Percentiles rank a stretch among this genome's conserved stretches.
phyloP scores from a whole-genome alignment of 30 jellyfish, hydroid and myxozoan species.

The Catostylus mosaicus region DNA sequence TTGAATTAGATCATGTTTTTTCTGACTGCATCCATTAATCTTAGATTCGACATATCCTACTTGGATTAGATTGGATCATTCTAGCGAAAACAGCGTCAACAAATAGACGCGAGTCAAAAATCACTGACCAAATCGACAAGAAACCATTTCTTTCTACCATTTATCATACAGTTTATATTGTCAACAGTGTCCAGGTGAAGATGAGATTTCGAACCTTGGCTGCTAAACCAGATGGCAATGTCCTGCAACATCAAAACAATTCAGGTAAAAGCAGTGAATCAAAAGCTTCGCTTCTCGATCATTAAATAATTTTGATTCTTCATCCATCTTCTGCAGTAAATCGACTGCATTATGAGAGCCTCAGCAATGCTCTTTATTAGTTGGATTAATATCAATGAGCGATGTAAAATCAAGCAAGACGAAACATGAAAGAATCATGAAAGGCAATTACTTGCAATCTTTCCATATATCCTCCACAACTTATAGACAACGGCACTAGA shows the following conservation, averaged over 20 bases:
- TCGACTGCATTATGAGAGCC: neutral
- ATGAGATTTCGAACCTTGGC: conserved; percentile 67
- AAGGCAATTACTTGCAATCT: conserved; percentile 59
- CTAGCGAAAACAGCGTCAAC: neutral
- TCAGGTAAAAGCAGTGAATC: neutral
- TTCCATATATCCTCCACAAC: conserved; percentile 40
- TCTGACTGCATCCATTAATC: neutral
- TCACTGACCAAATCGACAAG: conserved; percentile 57
- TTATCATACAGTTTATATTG: conserved; percentile 56
- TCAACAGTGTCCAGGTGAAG: conserved; percentile 72
- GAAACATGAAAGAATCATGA: neutral
- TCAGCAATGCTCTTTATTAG: neutral
- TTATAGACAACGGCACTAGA: conserved; percentile 20
- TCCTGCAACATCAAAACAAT: conserved; percentile 24
- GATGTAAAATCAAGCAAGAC: neutral
- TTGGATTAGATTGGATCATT: neutral
- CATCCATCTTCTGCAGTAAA: neutral
- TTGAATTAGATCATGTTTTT: too few relatives aligned
- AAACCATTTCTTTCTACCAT: conserved; percentile 63
- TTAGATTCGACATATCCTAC: neutral
- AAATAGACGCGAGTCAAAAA: neutral
- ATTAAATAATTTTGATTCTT: neutral
- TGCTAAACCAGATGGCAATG: conserved; percentile 63
- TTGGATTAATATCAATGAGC: neutral
- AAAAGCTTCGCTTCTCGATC: neutral